Evolutionary conservation across 1,140 invertebrate species (phyloP), one percentile per base, ranked within the genome.

Genomic region (Drosophila sucinea): DNA sequence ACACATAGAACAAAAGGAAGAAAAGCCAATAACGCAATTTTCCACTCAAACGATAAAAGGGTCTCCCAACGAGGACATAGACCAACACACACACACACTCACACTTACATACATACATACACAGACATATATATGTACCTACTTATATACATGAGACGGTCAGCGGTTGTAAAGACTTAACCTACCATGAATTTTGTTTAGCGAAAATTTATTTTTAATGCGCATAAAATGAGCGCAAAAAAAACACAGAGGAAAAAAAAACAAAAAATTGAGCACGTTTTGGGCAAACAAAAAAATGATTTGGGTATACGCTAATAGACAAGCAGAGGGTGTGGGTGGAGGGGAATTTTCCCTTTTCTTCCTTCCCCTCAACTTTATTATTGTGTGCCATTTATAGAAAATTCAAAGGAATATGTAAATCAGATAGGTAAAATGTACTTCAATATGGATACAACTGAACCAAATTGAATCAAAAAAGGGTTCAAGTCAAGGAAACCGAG

Each of bases 11-110:
- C 60, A 47, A 51, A 56, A 33, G 63, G 62, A 75, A 67, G 57
- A 44, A 61, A 70, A 70, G 77, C 57, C 77, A 89, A 87, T 84
- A 84, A 81, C 77, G 67, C 57, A 84, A 87, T 89, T 89, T 87
- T 87, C 80, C 84, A 81, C 80, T 89, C 84, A 81, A 89, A 81
- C 63, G 84, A 80, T 84, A 75, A 87, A 89, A 87, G 70, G 77
- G 79, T 70, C 67, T 58, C 4, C 32, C 17, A 33, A 25, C 3
- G 6, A 40, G n/a, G 3, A 61, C 25, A 54, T 61, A 56, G 38
- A 41, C n/a, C 29, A 77, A 60, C 6, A 61, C 17, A 60, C 35
- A 60, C n/a, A 60, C 25, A 41, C 8, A 44, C 8, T 7, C 11
- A 58, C n/a, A 25, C 38, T 25, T 23, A 1, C 7, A 2, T 27